Evolutionary conservation across 2,797 vertebrate genomes (phyloP), one percentile per base, ranked within the genome.

Genomic region (Luscinia megarhynchos): DNA sequence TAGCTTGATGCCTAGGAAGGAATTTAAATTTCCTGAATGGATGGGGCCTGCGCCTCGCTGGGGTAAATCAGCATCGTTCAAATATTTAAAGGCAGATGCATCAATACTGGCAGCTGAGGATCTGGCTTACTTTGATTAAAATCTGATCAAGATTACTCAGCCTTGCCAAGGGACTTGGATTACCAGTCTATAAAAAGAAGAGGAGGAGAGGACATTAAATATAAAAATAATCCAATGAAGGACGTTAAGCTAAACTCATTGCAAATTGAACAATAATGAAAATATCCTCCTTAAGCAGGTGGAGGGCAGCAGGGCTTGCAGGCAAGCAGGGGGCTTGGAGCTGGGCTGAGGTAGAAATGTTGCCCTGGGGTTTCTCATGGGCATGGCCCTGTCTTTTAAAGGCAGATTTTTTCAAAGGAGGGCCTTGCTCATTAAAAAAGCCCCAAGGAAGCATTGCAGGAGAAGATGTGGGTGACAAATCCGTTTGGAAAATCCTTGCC

Each of bases 101-200:
- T 95, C 95, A 82, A 86, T 94, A 94, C 67, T 88, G 90, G 86
- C 92, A 95, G 76, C 95, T 86, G 92, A 97, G 76, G 94, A 93
- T 94, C 89, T 95, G 66, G 54, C 36, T 87, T 72, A 45, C 95
- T 97, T 96, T 94, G 96, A 96, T 93, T 97, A 96, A 95, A 95
- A 94, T 94, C 96, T 95, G 93, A 97, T 92, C 83, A 88, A 96
- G 93, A 96, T 96, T 97, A 94, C 94, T 97, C 82, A 91, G 90
- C 66, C 68, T 77, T 94, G 89, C 93, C 94, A 78, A 77, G 91
- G 90, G 93, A 93, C 80, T 95, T 89, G 94, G 96, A 96, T 97
- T 97, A 96, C 78, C 69, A 90, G 88, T 83, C 95, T 96, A 96
- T 96, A 96, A 95, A 96, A 96, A 95, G 96, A 86, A 91, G 78